Conservation (phyloP, 1,140 invertebrate species). For the Heliconius himera region DNA sequence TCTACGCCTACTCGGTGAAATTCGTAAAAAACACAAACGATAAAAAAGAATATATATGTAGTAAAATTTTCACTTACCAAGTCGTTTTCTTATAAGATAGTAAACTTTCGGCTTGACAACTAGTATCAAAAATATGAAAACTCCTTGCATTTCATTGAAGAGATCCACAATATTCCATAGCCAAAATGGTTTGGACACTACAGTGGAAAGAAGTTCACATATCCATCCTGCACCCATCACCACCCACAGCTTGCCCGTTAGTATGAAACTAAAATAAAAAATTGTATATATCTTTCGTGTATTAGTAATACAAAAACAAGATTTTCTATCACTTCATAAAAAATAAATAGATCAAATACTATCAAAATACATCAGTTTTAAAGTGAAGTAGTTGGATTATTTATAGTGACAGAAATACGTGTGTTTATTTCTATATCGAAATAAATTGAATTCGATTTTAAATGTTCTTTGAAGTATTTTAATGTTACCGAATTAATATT, state of each 20-base stretch:
- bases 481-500: too few relatives aligned
- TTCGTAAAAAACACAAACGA: not conserved
- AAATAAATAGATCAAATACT: not conserved
- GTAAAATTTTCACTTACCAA: slow-evolving; percentile 67
- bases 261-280: slow-evolving; percentile 81
- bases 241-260: slow-evolving; percentile 88
- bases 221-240: slow-evolving; percentile 90
- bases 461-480: not conserved
- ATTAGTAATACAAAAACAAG: not conserved
- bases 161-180: slow-evolving; percentile 83
- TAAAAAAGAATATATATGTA: not conserved
- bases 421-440: not conserved
- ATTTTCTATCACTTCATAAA: slow-evolving; percentile 3
- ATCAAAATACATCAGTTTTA: not conserved
- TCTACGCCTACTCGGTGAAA: not conserved
- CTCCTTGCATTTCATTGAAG: slow-evolving; percentile 84
- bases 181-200: slow-evolving; percentile 74
- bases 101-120: slow-evolving; percentile 84
- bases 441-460: not conserved
- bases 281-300: not conserved
- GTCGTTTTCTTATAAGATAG: slow-evolving; percentile 75
- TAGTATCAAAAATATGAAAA: slow-evolving; percentile 85
- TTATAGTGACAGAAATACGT: not conserved
- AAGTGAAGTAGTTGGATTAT: not conserved
- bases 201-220: slow-evolving; percentile 84